A percentile compares a stretch with the other conserved stretches of the same genome.
Conservation (phyloP, 1,140 invertebrate species). For the Brachionus koreanus region DNA sequence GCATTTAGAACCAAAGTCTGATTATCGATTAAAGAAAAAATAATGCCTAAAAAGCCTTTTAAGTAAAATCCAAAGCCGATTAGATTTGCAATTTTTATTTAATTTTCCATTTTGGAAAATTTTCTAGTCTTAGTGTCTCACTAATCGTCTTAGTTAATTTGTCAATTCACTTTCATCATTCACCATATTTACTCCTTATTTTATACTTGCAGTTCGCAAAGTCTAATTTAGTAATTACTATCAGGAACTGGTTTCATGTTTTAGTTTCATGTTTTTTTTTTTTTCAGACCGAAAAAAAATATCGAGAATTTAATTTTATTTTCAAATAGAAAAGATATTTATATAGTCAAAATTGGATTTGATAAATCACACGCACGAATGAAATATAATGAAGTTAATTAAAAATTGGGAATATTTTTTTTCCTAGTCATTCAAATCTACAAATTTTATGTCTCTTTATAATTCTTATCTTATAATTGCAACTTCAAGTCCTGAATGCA, state of each 20-base stretch:
- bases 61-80: constrained; percentile 6
- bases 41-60: constrained; percentile 19
- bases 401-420: constrained; percentile 29
- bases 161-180: neutral
- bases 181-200: neutral
- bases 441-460: neutral
- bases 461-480: constrained; percentile 37
- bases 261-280: neutral
- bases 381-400: constrained; percentile 42
- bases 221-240: neutral
- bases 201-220: neutral
- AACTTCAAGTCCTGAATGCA: neutral
- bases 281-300: neutral
- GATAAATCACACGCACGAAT: constrained; percentile 43
- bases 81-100: neutral
- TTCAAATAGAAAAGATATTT: constrained; percentile 33
- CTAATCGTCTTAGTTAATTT: neutral
- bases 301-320: constrained; percentile 8
- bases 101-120: neutral
- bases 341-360: constrained; percentile 18
- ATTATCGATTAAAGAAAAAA: constrained; percentile 2
- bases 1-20: neutral
- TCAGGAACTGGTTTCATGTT: constrained; percentile 30
- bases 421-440: neutral
- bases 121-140: neutral